Evolutionary conservation across 2,113 vertebrate species (phyloP).

Genomic region (Struthio camelus): DNA sequence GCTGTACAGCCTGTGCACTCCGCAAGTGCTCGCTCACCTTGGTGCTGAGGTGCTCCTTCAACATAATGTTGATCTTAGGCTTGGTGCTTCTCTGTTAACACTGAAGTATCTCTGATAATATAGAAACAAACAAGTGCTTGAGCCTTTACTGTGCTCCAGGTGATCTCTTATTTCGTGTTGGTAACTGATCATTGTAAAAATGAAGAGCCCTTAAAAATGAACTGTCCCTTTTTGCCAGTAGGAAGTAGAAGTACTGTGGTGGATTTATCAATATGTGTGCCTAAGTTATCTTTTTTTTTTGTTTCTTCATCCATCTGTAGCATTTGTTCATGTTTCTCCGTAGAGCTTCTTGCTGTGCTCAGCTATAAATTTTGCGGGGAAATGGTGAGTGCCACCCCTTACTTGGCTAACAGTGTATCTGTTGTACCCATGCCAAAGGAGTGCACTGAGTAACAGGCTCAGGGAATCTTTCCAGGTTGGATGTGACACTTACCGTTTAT

Average conservation of each 20-base stretch:
- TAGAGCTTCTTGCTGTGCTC: background rate
- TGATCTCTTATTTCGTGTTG: background rate
- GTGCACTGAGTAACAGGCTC: rapidly evolving
- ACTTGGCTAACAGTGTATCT: rapidly evolving
- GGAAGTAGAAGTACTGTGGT: background rate
- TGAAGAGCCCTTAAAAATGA: too few species aligned
- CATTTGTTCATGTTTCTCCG: rapidly evolving
- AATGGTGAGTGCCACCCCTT: rapidly evolving
- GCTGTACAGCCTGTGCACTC: too few species aligned
- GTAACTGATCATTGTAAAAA: too few species aligned
- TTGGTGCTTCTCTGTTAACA: too few species aligned
- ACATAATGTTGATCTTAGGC: too few species aligned
- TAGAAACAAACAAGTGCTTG: too few species aligned
- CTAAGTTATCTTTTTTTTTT: background rate
- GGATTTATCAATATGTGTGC: rapidly evolving
- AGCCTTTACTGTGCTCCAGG: background rate
- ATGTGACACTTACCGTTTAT: rapidly evolving
- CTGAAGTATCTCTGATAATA: too few species aligned
- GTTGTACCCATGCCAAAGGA: rapidly evolving
- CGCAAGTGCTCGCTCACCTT: too few species aligned
- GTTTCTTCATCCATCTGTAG: rapidly evolving
- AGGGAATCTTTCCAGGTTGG: rapidly evolving
- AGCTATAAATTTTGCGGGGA: rapidly evolving
- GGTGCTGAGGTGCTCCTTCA: too few species aligned
- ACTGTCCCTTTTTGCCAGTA: rapidly evolving